phyloP scores from a whole-genome alignment of 1,140 invertebrate species.

The Drosophila littoralis region DNA sequence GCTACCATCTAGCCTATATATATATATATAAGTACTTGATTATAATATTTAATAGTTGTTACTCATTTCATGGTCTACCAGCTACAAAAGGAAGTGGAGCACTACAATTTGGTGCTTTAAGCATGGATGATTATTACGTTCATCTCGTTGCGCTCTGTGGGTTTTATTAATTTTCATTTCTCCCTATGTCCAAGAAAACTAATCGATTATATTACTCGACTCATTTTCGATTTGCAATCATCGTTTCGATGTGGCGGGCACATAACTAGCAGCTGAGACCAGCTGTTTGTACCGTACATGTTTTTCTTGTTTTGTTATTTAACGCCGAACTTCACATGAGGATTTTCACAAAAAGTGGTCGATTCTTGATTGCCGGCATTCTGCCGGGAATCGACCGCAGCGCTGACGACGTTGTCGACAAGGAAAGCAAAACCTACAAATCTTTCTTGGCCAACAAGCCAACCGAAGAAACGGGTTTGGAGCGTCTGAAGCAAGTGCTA shows the following conservation, averaged over 20 bases:
- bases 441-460: conserved; percentile 50
- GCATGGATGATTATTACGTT: conserved; percentile 2
- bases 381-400: conserved; percentile 48
- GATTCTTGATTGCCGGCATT: conserved; percentile 62
- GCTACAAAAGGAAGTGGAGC: neutral
- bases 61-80: conserved; percentile 14
- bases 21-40: too few relatives aligned
- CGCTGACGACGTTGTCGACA: conserved; percentile 53
- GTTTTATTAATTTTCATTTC: too few relatives aligned
- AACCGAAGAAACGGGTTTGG: conserved; percentile 82
- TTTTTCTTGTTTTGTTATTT: conserved; percentile 54
- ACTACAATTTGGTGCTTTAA: neutral
- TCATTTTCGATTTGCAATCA: neutral
- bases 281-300: conserved; percentile 47
- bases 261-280: conserved; percentile 19
- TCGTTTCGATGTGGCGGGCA: neutral
- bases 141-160: neutral
- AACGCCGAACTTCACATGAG: conserved; percentile 79
- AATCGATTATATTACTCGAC: neutral
- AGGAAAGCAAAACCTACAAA: conserved; percentile 78
- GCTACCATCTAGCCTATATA: too few relatives aligned
- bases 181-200: too few relatives aligned
- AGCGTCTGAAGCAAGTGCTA: conserved; percentile 85
- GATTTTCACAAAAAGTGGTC: conserved; percentile 51
- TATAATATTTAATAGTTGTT: neutral